Evolutionary conservation across 2,113 vertebrate species (phyloP), one percentile per base, ranked within the genome.

Genomic region (Myanophis thanlyinensis): DNA sequence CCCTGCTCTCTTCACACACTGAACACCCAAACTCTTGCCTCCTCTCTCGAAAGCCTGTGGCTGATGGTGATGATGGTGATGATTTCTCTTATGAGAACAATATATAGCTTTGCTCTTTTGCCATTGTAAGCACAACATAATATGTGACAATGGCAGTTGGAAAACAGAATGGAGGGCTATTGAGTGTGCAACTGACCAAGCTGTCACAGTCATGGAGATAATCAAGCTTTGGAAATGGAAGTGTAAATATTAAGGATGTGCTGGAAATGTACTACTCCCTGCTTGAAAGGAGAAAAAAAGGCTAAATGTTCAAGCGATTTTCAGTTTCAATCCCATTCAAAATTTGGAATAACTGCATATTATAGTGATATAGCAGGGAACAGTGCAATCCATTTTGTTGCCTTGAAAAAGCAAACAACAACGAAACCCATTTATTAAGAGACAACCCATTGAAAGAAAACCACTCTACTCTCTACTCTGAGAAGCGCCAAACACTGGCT

Each of bases 141-240:
- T 0, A 0, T 25, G 40, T 49, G 0, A 0, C 0, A 1, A 87
- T 59, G 80, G 88, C 0, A 0, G 49, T 22, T 85, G 44, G 88
- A 59, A 48, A 89, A 49, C 44, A 91, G 85, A 23, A 25, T 0
- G 1, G 88, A 44, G 15, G 1, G 1, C 54, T 73, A 15, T 54
- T 73, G 85, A 56, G 23, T 52, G 87, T 90, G 87, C 90, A 89
- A 15, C 91, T 88, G 90, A 80, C 85, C 59, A 88, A 88, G 91
- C 91, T 90, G 84, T 84, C 92, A 84, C 18, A 91, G 47, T 25
- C 59, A 86, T 90, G 93, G 35, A 93, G 87, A 95, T 89, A 94
- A 88, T 52, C 89, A 73, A 93, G 93, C 20, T 22, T 5, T 20
- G 27, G 49, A 35, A 51, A 9, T 67, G n/a, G 59, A 84, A 53